These are phyloP conservation scores for Drosophila ezoana DNA, from an alignment of 2,888 invertebrate genomes.

Conservation along the genomic window DNA sequence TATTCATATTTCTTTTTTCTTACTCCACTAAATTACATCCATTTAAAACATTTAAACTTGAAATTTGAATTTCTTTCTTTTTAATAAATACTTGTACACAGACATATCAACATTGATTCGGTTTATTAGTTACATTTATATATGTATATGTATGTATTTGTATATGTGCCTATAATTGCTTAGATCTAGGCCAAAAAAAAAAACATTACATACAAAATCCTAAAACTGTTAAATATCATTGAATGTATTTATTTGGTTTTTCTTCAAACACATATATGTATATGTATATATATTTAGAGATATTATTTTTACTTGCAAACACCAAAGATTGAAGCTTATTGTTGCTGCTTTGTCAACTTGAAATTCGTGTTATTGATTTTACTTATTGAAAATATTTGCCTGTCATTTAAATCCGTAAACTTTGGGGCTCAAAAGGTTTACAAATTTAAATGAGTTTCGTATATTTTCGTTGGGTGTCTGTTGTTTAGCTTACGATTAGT, in stretches of 20 bases:
- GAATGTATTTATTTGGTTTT: constrained; percentile 10
- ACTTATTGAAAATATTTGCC: constrained; percentile 30
- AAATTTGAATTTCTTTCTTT: constrained; percentile 26
- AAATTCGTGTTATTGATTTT: constrained; percentile 48
- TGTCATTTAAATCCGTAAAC: constrained; percentile 84
- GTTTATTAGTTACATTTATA: constrained; percentile 25
- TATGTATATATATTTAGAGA: constrained; percentile 1
- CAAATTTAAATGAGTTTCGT: constrained; percentile 81
- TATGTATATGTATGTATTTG: constrained; percentile 10
- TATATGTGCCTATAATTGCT: constrained; percentile 3
- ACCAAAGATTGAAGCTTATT: constrained; percentile 30
- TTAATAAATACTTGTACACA: constrained; percentile 61
- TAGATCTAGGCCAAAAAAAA: constrained; percentile 24
- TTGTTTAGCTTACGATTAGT: constrained; percentile 28
- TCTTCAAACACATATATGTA: constrained; percentile 1
- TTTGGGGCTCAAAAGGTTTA: constrained; percentile 84
- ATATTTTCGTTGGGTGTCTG: constrained; percentile 15
- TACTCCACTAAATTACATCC: constrained; percentile 39
- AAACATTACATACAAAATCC: constrained; percentile 32
- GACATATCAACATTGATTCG: constrained; percentile 62
- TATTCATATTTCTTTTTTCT: constrained; percentile 30
- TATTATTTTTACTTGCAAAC: constrained; percentile 23
- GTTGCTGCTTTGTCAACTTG: constrained; percentile 12
- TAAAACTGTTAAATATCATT: constrained; percentile 41
- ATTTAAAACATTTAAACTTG: constrained; percentile 54